These are phyloP conservation scores for Strix occidentalis DNA, from an alignment of 2,797 vertebrate genomes.

Conservation along the genomic window DNA sequence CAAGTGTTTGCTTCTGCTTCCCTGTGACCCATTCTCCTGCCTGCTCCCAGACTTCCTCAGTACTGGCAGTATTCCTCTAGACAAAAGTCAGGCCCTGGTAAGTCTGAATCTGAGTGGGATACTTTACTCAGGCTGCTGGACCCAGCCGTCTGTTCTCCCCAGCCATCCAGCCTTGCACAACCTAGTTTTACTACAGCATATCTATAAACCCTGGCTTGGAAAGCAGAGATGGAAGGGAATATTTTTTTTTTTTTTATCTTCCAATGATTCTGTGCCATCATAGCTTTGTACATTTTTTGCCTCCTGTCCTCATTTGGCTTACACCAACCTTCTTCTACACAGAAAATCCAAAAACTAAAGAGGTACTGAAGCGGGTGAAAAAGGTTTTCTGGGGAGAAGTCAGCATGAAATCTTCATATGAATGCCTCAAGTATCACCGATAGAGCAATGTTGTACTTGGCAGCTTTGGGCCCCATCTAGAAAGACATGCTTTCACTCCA, in stretches of 20 bases:
- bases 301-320: not conserved
- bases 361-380: not conserved
- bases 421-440: accelerated
- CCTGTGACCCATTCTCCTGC: not conserved
- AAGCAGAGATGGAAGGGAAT: not conserved
- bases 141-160: not conserved
- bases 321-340: not conserved
- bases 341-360: not conserved
- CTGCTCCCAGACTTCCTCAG: not conserved
- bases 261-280: not conserved
- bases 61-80: not conserved
- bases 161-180: not conserved
- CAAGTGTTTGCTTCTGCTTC: not conserved
- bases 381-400: not conserved
- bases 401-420: not conserved
- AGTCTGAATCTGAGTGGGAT: not conserved
- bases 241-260: not conserved
- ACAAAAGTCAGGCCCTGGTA: not conserved
- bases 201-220: not conserved
- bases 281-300: not conserved
- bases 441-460: not conserved
- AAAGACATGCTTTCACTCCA: not conserved
- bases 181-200: not conserved
- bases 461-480: not conserved
- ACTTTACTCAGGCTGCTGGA: not conserved